Evolutionary conservation across 2,113 vertebrate species (phyloP).

Genomic region (Eira barbara): DNA sequence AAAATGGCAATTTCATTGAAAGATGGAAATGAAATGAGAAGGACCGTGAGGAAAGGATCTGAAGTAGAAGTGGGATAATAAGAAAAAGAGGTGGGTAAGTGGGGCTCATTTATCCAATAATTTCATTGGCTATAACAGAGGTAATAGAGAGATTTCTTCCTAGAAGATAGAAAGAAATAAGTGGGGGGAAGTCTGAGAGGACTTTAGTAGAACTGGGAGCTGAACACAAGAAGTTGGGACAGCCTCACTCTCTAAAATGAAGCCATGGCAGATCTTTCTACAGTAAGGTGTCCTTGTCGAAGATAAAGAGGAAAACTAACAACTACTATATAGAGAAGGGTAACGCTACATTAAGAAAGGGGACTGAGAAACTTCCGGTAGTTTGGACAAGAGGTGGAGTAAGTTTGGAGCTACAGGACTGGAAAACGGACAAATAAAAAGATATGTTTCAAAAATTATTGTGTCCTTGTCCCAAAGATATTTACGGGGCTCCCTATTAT

Average conservation of each 20-base stretch:
- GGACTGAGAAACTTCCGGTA: neutral
- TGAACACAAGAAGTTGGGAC: neutral
- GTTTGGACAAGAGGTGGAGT: neutral
- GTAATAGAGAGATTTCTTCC: neutral
- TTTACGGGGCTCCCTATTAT: neutral
- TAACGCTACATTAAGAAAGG: neutral
- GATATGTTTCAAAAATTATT: neutral
- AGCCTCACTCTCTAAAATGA: neutral
- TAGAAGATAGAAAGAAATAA: neutral
- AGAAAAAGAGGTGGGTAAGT: neutral
- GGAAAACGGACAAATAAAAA: neutral
- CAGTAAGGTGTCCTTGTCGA: neutral
- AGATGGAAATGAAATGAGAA: neutral
- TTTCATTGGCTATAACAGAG: neutral
- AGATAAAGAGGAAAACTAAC: neutral
- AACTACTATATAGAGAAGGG: neutral
- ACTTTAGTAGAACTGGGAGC: neutral
- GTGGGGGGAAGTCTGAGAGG: neutral
- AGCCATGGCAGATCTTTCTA: neutral
- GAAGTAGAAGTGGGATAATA: neutral
- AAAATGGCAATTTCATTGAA: neutral
- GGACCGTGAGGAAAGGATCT: neutral
- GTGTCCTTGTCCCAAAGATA: neutral
- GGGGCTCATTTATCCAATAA: neutral
- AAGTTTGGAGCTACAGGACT: neutral